Conservation (phyloP, 2,113 vertebrate genomes). For the Gila orcuttii region DNA sequence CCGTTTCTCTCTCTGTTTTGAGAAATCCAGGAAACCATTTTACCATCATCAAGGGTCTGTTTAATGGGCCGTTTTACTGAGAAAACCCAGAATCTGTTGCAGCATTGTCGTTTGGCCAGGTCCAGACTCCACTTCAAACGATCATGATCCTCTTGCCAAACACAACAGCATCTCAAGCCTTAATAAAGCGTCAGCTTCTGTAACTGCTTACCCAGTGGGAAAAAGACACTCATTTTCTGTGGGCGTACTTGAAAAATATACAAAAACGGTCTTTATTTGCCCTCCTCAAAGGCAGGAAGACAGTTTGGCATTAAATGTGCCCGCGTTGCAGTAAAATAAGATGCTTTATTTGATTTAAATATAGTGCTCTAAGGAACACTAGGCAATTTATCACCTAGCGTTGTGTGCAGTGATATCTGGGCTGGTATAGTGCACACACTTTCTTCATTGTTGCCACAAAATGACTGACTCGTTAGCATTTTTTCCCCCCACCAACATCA, state of each 20-base stretch:
- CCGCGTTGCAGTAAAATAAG: constrained; percentile 48
- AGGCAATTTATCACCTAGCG: constrained; percentile 33
- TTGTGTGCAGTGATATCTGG: constrained; percentile 45
- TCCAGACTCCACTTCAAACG: constrained; percentile 69
- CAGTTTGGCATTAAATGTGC: constrained; percentile 43
- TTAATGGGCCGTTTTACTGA: constrained; percentile 60
- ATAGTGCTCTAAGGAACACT: constrained; percentile 38
- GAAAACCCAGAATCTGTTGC: constrained; percentile 74
- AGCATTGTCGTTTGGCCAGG: constrained; percentile 69
- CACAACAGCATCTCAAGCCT: constrained; percentile 52
- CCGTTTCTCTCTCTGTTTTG: background rate
- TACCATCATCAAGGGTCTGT: constrained; percentile 54
- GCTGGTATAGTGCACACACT: constrained; percentile 6
- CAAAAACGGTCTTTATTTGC: constrained; percentile 57
- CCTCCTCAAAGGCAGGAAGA: constrained; percentile 46
- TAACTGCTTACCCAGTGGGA: constrained; percentile 60
- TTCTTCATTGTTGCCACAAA: background rate
- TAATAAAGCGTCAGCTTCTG: constrained; percentile 53
- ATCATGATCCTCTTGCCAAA: constrained; percentile 52
- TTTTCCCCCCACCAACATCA: background rate
- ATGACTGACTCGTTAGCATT: background rate
- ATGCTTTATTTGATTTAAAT: constrained; percentile 57
- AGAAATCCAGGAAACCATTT: constrained; percentile 55
- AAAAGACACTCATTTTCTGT: constrained; percentile 54
- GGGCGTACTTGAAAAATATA: constrained; percentile 55